Evolutionary conservation across 2,797 vertebrate species (phyloP).

Genomic region (Macrochelys suwanniensis): DNA sequence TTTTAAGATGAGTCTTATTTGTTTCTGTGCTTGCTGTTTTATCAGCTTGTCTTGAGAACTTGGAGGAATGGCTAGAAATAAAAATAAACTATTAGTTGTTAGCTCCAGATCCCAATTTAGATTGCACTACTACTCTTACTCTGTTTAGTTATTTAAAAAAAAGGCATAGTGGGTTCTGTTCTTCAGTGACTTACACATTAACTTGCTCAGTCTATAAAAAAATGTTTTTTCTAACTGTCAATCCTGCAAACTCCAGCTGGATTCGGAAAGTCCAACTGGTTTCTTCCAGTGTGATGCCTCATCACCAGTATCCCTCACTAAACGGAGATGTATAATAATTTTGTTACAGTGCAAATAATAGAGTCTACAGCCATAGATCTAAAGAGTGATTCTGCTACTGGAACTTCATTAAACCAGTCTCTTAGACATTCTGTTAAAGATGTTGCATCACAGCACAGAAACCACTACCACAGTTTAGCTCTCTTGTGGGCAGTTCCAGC

Average conservation of each 20-base stretch:
- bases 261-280: too few relatives aligned
- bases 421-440: neutral
- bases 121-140: neutral
- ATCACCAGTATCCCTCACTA: neutral
- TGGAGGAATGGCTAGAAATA: neutral
- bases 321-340: neutral
- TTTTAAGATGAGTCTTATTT: neutral
- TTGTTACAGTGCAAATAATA: neutral
- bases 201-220: neutral
- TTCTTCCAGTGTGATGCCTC: neutral
- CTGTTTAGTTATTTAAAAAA: neutral
- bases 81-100: neutral
- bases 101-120: neutral
- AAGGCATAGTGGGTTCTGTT: neutral
- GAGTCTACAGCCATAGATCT: neutral
- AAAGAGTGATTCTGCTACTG: neutral
- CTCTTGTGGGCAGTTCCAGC: neutral
- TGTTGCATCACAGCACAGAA: neutral
- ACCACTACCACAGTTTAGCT: neutral
- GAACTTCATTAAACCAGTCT: neutral
- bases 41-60: neutral
- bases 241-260: neutral
- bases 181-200: neutral
- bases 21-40: neutral
- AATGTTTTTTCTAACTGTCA: neutral